Evolutionary conservation across 2,113 vertebrate genomes (phyloP).

Genomic region (Micronycteris hirsuta): DNA sequence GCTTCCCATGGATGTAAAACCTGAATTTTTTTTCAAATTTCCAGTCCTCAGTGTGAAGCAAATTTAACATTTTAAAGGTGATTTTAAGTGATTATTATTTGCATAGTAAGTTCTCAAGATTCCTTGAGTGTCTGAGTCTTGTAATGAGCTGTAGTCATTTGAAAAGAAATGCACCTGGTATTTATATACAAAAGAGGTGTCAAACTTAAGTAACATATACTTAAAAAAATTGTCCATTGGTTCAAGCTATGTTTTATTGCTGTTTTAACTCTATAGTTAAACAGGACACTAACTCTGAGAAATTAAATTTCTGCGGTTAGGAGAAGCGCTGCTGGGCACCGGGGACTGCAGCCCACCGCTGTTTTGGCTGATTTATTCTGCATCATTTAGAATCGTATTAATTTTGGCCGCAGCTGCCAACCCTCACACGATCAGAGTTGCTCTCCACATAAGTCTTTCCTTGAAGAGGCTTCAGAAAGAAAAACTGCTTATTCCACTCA

Average conservation of each 20-base stretch:
- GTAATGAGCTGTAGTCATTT: constrained; percentile 42
- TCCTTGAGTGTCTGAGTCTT: too few relatives aligned
- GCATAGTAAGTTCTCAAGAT: constrained; percentile 57
- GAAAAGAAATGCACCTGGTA: constrained; percentile 57
- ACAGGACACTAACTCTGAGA: background rate
- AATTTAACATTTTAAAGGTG: constrained; percentile 66
- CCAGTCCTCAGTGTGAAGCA: constrained; percentile 34
- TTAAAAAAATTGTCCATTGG: background rate
- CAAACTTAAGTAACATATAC: constrained; percentile 30
- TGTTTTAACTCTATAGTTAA: constrained; percentile 5
- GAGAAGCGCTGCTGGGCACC: background rate
- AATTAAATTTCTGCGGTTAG: background rate
- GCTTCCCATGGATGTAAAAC: constrained; percentile 17
- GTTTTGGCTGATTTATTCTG: constrained; percentile 44
- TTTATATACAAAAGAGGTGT: constrained; percentile 35
- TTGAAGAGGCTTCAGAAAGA: constrained; percentile 18
- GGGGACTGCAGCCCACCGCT: background rate
- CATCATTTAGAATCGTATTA: constrained; percentile 42
- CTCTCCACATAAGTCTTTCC: background rate
- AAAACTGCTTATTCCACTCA: background rate
- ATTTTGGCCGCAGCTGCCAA: constrained; percentile 7
- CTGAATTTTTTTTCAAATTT: constrained; percentile 16
- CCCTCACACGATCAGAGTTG: constrained; percentile 16
- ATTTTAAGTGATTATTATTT: constrained; percentile 70
- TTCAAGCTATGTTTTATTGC: constrained; percentile 5